Evolutionary conservation across 2,888 invertebrate genomes (phyloP), one percentile per base, ranked within the genome.

Genomic region (Embidobia sp.): DNA sequence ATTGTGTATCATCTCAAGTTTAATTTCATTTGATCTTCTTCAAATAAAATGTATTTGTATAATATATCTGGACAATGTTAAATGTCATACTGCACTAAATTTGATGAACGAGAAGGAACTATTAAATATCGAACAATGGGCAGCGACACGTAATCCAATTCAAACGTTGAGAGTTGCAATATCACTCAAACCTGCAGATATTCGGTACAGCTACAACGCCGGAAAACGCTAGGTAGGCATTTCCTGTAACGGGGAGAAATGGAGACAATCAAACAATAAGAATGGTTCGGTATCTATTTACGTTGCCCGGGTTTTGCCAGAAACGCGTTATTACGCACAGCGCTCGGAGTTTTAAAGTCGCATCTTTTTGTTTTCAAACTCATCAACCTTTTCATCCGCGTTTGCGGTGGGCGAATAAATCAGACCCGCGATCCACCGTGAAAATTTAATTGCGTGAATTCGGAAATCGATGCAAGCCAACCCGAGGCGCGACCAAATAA

Each of bases 121-220:
- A n/a, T n/a, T n/a, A n/a, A n/a, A n/a, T n/a, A n/a, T n/a, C n/a
- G n/a, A n/a, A 87, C 87, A 88, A 87, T 87, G 87, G n/a, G n/a
- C 86, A 87, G 86, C 86, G 85, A 87, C 87, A 85, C 86, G 85
- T 87, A 87, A 87, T 88, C 85, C 87, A 86, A 87, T 88, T 88
- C 85, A 86, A 87, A 86, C 84, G 85, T 82, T 80, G 84, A 83
- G 83, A 84, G 84, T 85, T 86, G 85, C 87, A 86, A 86, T 87
- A 87, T 83, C 80, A 79, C 63, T 63, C 19, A 82, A 84, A 82
- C 79, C 79, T 18, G 5, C 48, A 42, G 44, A 67, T 67, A 29
- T 53, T 64, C 26, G 31, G 35, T 61, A 33, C 26, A 79, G 81
- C 81, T 51, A 85, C 85, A 86, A 86, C 86, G 81, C 81, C 82